Conservation (phyloP, 2,888 invertebrate genomes). For the Lasioglossum malachurum region DNA sequence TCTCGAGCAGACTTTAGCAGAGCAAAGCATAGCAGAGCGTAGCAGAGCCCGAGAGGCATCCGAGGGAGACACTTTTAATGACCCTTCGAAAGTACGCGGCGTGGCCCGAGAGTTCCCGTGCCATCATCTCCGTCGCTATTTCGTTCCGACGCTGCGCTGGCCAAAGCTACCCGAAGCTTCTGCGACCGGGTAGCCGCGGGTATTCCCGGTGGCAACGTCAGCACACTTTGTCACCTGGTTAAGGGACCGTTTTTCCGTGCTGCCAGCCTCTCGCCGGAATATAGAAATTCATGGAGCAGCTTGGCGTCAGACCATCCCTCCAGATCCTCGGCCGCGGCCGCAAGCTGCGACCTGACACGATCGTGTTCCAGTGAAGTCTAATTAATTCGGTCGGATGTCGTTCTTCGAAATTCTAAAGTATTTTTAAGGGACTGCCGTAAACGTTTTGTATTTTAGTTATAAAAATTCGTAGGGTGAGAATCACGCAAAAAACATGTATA, state of each 20-base stretch:
- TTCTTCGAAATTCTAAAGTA: background rate
- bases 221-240: conserved; percentile 75
- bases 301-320: background rate
- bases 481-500: too few species aligned
- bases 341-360: background rate
- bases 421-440: too few species aligned
- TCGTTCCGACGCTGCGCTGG: conserved; percentile 35
- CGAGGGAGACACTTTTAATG: conserved; percentile 58
- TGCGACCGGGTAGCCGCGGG: conserved; percentile 57
- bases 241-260: conserved; percentile 70
- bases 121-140: conserved; percentile 48
- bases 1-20: conserved; percentile 45
- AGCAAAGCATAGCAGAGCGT: conserved; percentile 1
- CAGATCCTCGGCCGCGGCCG: background rate
- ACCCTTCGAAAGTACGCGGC: conserved; percentile 48
- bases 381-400: background rate
- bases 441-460: too few species aligned
- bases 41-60: conserved; percentile 41
- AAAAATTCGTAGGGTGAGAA: too few species aligned
- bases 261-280: conserved; percentile 29
- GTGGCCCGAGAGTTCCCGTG: conserved; percentile 1
- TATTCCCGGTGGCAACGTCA: conserved; percentile 74
- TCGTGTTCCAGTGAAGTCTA: background rate
- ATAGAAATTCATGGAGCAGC: conserved; percentile 40
- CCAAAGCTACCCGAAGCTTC: conserved; percentile 27